Percentiles rank a stretch among this genome's conserved stretches.
phyloP scores from a whole-genome alignment of 2,797 vertebrate genomes.

The Bothrops alternatus region DNA sequence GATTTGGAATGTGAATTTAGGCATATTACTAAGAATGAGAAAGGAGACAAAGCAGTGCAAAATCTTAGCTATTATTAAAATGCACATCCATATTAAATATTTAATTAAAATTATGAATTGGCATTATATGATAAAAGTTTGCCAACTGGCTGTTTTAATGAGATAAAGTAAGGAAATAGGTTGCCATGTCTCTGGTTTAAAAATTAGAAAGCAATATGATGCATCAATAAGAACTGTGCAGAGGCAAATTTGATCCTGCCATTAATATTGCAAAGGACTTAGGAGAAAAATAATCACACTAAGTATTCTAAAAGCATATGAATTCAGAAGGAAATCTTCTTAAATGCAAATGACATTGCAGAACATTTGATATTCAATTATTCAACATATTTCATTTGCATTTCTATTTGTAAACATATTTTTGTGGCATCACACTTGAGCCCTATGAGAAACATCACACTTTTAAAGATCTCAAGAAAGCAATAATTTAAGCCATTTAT shows the following conservation, averaged over 20 bases:
- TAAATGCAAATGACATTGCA: not conserved
- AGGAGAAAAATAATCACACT: not conserved
- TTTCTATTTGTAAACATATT: slow-evolving; percentile 9
- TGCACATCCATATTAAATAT: not conserved
- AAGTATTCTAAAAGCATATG: not conserved
- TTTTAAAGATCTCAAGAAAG: not conserved
- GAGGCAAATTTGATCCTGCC: not conserved
- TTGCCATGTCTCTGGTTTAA: not conserved
- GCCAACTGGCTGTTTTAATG: not conserved
- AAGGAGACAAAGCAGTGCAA: not conserved
- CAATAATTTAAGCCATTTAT: not conserved
- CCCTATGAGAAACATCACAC: not conserved
- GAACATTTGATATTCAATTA: not conserved
- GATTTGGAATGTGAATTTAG: not conserved
- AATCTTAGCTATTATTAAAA: not conserved
- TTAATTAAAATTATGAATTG: slow-evolving; percentile 8
- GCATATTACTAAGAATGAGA: not conserved
- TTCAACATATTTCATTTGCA: not conserved
- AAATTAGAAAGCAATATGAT: not conserved
- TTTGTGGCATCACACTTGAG: slow-evolving; percentile 4
- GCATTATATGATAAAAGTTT: not conserved
- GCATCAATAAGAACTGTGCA: not conserved
- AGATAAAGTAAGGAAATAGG: not conserved
- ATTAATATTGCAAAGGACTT: not conserved
- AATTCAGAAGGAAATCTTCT: not conserved